Evolutionary conservation across 2,113 vertebrate species (phyloP).

Genomic region (Scomber scombrus): DNA sequence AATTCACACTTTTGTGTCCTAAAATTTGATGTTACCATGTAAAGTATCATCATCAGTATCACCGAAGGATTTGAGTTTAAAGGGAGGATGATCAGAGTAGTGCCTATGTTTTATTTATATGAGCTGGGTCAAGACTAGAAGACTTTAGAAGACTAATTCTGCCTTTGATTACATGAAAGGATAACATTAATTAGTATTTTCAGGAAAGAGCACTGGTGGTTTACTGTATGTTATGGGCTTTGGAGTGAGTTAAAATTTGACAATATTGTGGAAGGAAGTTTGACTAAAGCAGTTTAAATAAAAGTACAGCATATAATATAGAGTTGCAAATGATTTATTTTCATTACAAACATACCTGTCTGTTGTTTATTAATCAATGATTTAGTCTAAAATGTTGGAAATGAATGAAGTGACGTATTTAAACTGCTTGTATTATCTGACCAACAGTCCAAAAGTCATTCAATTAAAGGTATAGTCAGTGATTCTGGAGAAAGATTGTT

Average conservation of each 20-base stretch:
- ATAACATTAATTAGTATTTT: slow-evolving; percentile 64
- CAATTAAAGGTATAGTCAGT: no score
- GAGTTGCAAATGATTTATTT: no score
- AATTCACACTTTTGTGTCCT: neutral
- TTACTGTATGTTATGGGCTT: slow-evolving; percentile 16
- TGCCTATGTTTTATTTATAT: slow-evolving; percentile 53
- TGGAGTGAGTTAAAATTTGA: slow-evolving; percentile 10
- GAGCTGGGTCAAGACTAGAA: slow-evolving; percentile 30
- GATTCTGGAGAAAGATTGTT: no score
- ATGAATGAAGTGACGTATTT: no score
- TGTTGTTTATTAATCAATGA: no score
- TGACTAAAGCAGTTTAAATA: no score
- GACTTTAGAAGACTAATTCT: slow-evolving; percentile 54
- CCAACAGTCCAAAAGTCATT: no score
- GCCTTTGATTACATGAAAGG: slow-evolving; percentile 54
- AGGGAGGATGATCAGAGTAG: slow-evolving; percentile 45
- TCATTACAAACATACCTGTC: no score
- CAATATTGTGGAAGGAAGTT: neutral
- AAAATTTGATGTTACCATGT: neutral
- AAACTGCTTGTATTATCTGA: no score
- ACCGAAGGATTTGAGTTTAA: slow-evolving; percentile 50
- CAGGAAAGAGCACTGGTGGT: neutral
- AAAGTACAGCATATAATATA: no score
- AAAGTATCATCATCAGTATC: slow-evolving; percentile 13
- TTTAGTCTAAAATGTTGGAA: no score